Evolutionary conservation across 2,113 vertebrate genomes (phyloP).

Genomic region (Megaceryle torquata): DNA sequence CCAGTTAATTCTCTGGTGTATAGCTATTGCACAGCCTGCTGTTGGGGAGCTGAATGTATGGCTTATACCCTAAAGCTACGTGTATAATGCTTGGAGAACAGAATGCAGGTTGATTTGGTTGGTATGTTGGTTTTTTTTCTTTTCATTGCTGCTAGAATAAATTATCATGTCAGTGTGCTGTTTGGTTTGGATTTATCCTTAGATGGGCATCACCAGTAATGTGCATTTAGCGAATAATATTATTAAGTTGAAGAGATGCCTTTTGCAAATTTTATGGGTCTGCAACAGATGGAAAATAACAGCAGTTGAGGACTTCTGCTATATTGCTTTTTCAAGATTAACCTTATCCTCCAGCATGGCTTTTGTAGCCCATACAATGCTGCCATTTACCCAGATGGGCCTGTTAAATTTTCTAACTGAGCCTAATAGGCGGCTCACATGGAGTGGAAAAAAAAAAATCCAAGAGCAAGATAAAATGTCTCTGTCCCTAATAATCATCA

Average conservation of each 20-base stretch:
- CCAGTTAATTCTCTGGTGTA: not conserved
- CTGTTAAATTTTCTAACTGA: not conserved
- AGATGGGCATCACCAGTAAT: not conserved
- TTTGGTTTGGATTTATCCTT: not conserved
- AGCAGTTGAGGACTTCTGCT: not conserved
- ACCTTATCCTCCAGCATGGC: not conserved
- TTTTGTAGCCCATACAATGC: not conserved
- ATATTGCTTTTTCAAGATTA: not conserved
- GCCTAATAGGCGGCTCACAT: not conserved
- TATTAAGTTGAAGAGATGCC: not conserved
- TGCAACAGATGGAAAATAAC: conserved; percentile 11
- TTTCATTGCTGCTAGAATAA: conserved; percentile 22
- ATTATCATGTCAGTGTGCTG: not conserved
- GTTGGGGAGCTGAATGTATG: not conserved
- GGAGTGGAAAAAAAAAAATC: not conserved
- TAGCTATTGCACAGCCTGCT: not conserved
- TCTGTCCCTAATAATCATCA: not conserved
- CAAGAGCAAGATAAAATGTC: not conserved
- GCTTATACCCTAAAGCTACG: conserved; percentile 30
- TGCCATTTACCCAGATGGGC: not conserved
- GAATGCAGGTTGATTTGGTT: not conserved
- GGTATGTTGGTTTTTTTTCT: not conserved
- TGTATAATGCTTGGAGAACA: conserved; percentile 20
- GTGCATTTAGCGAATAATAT: conserved; percentile 3
- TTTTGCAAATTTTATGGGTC: not conserved